These are phyloP conservation scores for Salvelinus fontinalis DNA, from an alignment of 2,113 vertebrate genomes.

Conservation along the genomic window DNA sequence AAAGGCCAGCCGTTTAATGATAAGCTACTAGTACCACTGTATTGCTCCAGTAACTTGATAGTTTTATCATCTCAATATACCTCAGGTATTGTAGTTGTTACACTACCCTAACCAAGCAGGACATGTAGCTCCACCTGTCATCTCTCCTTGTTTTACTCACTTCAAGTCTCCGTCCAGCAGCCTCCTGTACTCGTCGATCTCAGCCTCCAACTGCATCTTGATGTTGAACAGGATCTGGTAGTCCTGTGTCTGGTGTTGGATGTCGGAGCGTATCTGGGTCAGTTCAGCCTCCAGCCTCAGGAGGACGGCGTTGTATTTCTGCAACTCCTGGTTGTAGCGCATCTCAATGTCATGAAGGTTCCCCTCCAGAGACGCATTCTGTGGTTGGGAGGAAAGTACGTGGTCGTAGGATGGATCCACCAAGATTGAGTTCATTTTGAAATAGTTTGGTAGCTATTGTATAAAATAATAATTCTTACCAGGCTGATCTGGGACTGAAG, in stretches of 20 bases:
- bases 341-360: constrained; percentile 73
- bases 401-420: not conserved
- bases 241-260: constrained; percentile 73
- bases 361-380: constrained; percentile 83
- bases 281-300: constrained; percentile 79
- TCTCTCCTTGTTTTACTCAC: constrained; percentile 64
- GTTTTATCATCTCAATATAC: not conserved
- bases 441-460: not conserved
- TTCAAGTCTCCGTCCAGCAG: constrained; percentile 81
- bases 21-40: not conserved
- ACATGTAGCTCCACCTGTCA: not conserved
- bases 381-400: constrained; percentile 15
- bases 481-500: constrained; percentile 81
- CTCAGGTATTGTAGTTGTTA: not conserved
- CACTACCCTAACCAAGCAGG: not conserved
- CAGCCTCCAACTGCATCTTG: constrained; percentile 90
- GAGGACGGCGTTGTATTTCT: constrained; percentile 78
- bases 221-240: constrained; percentile 85
- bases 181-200: constrained; percentile 89
- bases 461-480: constrained; percentile 63
- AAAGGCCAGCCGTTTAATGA: not conserved
- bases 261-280: constrained; percentile 67
- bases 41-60: not conserved
- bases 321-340: constrained; percentile 71
- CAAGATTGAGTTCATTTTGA: not conserved